phyloP scores from a whole-genome alignment of 1,140 invertebrate genomes.

The Pantala flavescens region DNA sequence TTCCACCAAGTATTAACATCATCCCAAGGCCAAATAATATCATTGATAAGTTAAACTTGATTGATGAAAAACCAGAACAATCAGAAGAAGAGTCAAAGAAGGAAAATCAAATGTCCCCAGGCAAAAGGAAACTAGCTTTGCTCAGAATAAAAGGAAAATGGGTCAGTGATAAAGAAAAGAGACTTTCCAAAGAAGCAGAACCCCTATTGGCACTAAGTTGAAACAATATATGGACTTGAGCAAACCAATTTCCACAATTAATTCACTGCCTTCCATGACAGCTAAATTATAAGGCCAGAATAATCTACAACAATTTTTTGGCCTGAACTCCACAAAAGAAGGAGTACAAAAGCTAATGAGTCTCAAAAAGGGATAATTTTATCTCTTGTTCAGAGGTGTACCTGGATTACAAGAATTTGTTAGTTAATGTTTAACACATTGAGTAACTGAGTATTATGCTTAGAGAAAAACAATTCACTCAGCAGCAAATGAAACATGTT shows the following conservation, averaged over 20 bases:
- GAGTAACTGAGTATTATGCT: no score
- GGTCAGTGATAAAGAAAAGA: conserved; percentile 35
- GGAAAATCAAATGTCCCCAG: conserved; percentile 44
- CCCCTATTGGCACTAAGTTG: conserved; percentile 57
- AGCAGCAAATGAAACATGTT: no score
- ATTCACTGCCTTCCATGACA: no score
- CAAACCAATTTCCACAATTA: conserved; percentile 23
- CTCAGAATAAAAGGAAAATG: conserved; percentile 45
- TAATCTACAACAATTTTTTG: conserved; percentile 29
- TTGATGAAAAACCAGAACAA: conserved; percentile 43
- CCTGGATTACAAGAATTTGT: background rate
- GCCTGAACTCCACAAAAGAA: conserved; percentile 24
- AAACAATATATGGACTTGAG: conserved; percentile 27
- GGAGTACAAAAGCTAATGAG: background rate
- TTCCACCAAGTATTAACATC: background rate
- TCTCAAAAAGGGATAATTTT: conserved; percentile 23
- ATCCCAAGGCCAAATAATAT: conserved; percentile 56
- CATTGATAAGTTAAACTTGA: conserved; percentile 60
- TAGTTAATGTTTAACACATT: background rate
- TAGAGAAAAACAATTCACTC: no score
- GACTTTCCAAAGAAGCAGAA: conserved; percentile 37
- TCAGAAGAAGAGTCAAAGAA: conserved; percentile 7
- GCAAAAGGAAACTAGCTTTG: conserved; percentile 54
- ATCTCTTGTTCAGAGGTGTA: background rate
- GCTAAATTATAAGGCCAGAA: no score